phyloP scores from a whole-genome alignment of 2,797 vertebrate genomes.

The Luscinia megarhynchos region DNA sequence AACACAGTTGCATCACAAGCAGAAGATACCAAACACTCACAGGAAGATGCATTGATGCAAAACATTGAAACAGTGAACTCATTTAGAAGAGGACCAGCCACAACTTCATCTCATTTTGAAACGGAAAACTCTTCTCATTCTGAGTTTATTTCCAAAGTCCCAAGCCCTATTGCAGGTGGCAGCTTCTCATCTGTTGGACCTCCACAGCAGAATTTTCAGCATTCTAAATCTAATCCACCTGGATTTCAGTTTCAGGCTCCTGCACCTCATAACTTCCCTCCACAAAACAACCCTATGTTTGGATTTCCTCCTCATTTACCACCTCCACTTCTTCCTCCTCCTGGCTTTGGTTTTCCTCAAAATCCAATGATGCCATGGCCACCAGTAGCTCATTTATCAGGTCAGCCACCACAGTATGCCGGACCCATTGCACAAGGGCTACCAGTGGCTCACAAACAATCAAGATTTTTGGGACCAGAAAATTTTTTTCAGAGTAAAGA shows the following conservation, averaged over 20 bases:
- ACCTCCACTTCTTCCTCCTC: constrained; percentile 83
- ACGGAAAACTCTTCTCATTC: constrained; percentile 71
- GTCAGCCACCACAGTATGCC: constrained; percentile 78
- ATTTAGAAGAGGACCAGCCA: constrained; percentile 76
- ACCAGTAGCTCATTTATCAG: constrained; percentile 75
- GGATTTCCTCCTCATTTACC: constrained; percentile 82
- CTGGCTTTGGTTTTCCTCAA: constrained; percentile 82
- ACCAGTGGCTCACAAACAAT: constrained; percentile 64
- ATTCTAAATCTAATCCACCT: constrained; percentile 77
- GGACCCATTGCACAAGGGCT: constrained; percentile 77
- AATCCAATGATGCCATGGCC: constrained; percentile 82
- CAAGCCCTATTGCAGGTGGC: constrained; percentile 68
- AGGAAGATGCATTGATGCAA: constrained; percentile 80
- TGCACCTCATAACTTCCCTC: constrained; percentile 74
- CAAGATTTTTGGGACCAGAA: constrained; percentile 79
- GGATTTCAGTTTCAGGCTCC: constrained; percentile 80
- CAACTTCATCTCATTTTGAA: constrained; percentile 77
- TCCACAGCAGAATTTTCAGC: constrained; percentile 77
- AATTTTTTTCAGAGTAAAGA: constrained; percentile 83
- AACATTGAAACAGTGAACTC: constrained; percentile 80
- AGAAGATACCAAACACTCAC: constrained; percentile 66
- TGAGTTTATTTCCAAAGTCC: constrained; percentile 71
- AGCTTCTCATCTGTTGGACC: constrained; percentile 77
- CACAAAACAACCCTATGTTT: constrained; percentile 78
- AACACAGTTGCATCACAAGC: constrained; percentile 72